Base-by-base conservation (phyloP, 2,797 vertebrate species). In the Tangara arthus region DNA sequence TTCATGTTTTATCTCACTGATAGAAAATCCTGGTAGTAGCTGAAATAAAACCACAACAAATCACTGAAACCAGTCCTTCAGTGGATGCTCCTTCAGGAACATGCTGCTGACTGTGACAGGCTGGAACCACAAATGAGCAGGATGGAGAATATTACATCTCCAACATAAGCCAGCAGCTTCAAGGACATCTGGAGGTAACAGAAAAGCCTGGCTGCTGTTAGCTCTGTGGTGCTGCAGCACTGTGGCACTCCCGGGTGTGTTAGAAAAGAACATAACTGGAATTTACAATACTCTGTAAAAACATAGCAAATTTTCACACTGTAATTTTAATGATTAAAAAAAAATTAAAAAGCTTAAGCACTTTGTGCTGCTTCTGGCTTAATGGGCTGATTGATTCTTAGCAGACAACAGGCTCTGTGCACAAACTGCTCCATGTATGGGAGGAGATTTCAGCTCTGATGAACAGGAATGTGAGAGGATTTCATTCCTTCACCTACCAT, bases 111-210 rank as follows among this genome's bases (percentile, higher is more conserved):
- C 47, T 80, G 76, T 57, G 82, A 66, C n/a, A 89, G 76, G 64
- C 7, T 55, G 44, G 85, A 94, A 87, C 42, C 56, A 95, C 24
- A 61, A 60, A 61, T 8, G 66, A 87, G 75, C 71, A 90, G 78
- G n/a, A 90, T 80, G 87, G 84, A 81, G 71, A 91, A 44, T 30
- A 63, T 64, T 73, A 27, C 2, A 0, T 78, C 70, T 84, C 85
- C 2, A n/a, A 35, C n/a, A 46, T 7, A 59, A 95, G 75, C 55
- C 93, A 56, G 85, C 92, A 93, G 90, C 83, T 79, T 84, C 95
- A 96, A 97, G 96, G 96, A 94, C 96, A 69, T 76, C 68, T 95
- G 92, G 91, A 97, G 96, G 96, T 95, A 93, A 97, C 55, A 55
- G 68, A 63, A 79, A 90, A 96, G 89, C 61, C 77, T 90, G 83